Percentiles rank a stretch among this genome's conserved stretches.
Evolutionary conservation across 2,888 invertebrate species (phyloP).

Genomic region (Ellobium chinense): DNA sequence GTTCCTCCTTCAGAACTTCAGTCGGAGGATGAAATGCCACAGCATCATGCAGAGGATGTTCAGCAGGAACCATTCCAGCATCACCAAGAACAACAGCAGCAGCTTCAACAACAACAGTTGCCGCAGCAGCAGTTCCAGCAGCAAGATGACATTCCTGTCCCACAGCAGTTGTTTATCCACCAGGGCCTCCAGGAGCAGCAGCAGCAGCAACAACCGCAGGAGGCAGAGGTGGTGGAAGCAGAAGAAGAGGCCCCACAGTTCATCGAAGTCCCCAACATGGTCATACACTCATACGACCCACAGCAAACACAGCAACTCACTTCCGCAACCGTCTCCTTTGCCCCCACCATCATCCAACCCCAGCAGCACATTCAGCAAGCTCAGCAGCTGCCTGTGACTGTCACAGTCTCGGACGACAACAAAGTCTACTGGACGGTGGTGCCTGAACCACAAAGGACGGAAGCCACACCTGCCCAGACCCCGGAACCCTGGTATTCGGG

Average conservation of each 20-base stretch:
- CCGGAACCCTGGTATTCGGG: conserved; percentile 46
- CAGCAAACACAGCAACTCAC: conserved; percentile 37
- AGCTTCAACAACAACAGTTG: no score
- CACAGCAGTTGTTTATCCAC: not conserved
- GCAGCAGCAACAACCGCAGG: not conserved
- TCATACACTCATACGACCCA: conserved; percentile 38
- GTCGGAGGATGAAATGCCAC: not conserved
- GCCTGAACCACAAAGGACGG: conserved; percentile 16
- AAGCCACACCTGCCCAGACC: not conserved
- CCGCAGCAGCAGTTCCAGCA: not conserved
- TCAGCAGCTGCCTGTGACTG: conserved; percentile 24
- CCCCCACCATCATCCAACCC: conserved; percentile 1
- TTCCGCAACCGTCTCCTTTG: conserved; percentile 3
- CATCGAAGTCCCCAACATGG: conserved; percentile 40
- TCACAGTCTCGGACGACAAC: conserved; percentile 23
- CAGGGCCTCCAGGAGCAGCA: not conserved
- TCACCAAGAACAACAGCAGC: conserved; percentile 5
- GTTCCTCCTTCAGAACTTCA: conserved; percentile 36
- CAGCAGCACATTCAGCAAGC: conserved; percentile 23
- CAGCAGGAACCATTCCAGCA: conserved; percentile 2
- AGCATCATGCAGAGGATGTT: not conserved
- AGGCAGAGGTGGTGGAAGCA: not conserved
- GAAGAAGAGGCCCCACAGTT: conserved; percentile 27
- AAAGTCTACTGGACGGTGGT: conserved; percentile 33
- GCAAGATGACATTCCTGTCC: not conserved